Conservation (phyloP, 2,113 vertebrate genomes). For the Upupa epops region DNA sequence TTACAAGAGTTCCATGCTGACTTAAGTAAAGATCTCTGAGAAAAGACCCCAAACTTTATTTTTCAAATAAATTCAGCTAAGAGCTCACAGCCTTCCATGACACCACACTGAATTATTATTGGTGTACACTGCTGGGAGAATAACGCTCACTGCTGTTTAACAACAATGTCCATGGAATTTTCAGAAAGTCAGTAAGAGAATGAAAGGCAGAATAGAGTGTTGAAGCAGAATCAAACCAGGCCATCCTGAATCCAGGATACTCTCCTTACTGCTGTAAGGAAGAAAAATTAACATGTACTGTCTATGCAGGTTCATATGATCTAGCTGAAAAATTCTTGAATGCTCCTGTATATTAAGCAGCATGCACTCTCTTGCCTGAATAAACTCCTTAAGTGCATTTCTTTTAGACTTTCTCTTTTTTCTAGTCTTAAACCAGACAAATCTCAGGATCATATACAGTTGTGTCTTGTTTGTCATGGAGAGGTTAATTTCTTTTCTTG, state of each 20-base stretch:
- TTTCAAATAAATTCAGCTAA: constrained; percentile 74
- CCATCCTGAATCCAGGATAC: background rate
- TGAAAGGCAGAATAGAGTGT: constrained; percentile 54
- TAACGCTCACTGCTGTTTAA: constrained; percentile 57
- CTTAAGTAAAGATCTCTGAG: constrained; percentile 72
- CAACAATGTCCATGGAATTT: constrained; percentile 45
- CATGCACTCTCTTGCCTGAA: background rate
- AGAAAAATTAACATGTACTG: background rate
- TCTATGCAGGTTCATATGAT: background rate
- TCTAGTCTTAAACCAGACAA: background rate
- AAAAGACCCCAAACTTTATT: constrained; percentile 66
- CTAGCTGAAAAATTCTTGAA: background rate
- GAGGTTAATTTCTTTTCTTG: background rate
- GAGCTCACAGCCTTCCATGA: constrained; percentile 62
- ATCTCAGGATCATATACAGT: background rate
- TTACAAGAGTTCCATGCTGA: constrained; percentile 74
- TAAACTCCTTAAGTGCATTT: background rate
- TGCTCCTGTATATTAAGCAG: background rate
- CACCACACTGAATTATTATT: constrained; percentile 62
- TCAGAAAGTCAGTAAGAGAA: constrained; percentile 45
- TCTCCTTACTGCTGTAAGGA: background rate
- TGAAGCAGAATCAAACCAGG: constrained; percentile 23
- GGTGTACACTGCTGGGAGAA: constrained; percentile 65
- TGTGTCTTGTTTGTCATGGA: background rate
- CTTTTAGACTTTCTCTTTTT: background rate